phyloP scores from a whole-genome alignment of 2,888 invertebrate genomes.

The Amaurobius ferox region DNA sequence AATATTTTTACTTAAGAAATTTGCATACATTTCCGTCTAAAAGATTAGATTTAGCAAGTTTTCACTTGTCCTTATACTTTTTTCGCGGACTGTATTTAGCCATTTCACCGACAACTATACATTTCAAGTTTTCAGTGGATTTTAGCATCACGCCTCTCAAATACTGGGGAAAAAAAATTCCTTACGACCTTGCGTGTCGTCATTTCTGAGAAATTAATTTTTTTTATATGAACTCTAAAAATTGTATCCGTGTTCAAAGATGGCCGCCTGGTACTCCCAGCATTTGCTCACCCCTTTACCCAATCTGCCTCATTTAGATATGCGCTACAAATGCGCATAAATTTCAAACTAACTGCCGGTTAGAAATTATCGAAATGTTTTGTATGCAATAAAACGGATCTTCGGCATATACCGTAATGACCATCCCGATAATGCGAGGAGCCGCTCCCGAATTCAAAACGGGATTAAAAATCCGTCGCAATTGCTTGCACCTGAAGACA shows the following conservation, averaged over 20 bases:
- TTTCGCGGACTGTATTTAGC: too few relatives aligned
- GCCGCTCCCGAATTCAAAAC: constrained; percentile 34
- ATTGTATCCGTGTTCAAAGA: constrained; percentile 28
- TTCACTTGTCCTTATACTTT: too few relatives aligned
- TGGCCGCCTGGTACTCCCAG: background rate
- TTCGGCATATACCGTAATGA: constrained; percentile 58
- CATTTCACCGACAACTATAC: too few relatives aligned
- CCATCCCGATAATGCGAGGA: constrained; percentile 41
- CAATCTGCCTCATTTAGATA: constrained; percentile 67
- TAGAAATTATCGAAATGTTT: constrained; percentile 70
- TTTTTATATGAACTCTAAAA: too few relatives aligned
- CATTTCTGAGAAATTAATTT: too few relatives aligned
- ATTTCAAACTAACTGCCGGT: constrained; percentile 62
- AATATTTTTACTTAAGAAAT: too few relatives aligned
- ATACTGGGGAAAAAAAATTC: too few relatives aligned
- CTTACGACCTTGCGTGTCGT: too few relatives aligned
- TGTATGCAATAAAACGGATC: constrained; percentile 64
- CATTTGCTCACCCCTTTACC: background rate
- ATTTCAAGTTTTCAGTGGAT: too few relatives aligned
- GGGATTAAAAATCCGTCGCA: constrained; percentile 47
- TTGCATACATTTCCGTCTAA: too few relatives aligned
- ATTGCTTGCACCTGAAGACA: constrained; percentile 26
- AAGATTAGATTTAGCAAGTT: too few relatives aligned
- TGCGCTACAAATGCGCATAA: constrained; percentile 54
- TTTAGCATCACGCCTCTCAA: too few relatives aligned